Evolutionary conservation across 2,888 invertebrate species (phyloP).

Genomic region (Thereva unica): DNA sequence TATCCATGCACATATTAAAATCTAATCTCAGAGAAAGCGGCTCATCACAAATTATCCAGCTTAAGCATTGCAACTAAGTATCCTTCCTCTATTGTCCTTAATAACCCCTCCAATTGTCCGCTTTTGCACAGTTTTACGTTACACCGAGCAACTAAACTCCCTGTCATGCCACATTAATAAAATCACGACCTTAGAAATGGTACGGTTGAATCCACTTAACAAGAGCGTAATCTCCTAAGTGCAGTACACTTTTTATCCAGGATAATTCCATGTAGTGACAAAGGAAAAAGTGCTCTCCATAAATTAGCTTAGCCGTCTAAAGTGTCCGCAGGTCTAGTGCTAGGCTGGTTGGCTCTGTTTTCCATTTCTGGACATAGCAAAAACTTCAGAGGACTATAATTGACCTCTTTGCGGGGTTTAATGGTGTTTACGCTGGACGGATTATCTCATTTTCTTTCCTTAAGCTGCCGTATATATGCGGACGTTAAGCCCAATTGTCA

Average conservation of each 20-base stretch:
- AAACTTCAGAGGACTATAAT: conserved; percentile 31
- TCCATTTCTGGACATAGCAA: conserved; percentile 9
- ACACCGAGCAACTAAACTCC: conserved; percentile 17
- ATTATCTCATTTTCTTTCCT: conserved; percentile 36
- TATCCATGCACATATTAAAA: too few relatives aligned
- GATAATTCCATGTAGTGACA: conserved; percentile 36
- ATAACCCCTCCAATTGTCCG: too few relatives aligned
- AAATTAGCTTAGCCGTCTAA: conserved; percentile 41
- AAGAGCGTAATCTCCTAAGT: conserved; percentile 38
- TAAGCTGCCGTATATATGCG: conserved; percentile 32
- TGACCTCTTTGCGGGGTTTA: conserved; percentile 42
- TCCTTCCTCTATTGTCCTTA: not conserved
- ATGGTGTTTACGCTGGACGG: conserved; percentile 41
- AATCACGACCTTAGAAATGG: conserved; percentile 10
- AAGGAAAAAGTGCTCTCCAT: conserved; percentile 34
- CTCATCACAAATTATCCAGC: too few relatives aligned
- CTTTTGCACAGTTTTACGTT: too few relatives aligned
- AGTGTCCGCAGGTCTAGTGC: conserved; percentile 34
- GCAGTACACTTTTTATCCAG: conserved; percentile 40
- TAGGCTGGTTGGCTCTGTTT: conserved; percentile 7
- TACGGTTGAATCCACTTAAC: conserved; percentile 29
- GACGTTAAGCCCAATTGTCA: conserved; percentile 27
- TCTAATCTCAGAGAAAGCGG: too few relatives aligned
- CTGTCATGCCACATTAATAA: conserved; percentile 29
- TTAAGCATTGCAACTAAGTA: too few relatives aligned